Conservation (phyloP, 2,797 vertebrate species). For the Vireo griseus region DNA sequence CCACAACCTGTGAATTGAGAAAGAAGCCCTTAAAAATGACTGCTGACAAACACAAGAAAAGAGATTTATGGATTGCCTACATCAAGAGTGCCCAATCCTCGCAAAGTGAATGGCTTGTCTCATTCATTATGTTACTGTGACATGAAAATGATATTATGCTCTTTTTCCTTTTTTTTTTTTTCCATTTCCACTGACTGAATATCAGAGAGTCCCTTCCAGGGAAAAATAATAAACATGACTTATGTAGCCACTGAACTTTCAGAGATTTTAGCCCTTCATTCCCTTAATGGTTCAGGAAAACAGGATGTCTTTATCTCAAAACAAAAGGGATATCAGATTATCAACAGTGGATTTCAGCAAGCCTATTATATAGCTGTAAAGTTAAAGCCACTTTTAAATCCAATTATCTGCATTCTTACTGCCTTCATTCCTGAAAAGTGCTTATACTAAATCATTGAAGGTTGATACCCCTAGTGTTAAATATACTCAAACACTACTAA, state of each 20-base stretch:
- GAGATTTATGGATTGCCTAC: constrained; percentile 35
- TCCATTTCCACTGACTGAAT: background rate
- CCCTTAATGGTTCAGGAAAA: constrained; percentile 19
- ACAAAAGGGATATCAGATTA: constrained; percentile 33
- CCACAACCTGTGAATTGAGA: constrained; percentile 45
- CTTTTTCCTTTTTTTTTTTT: background rate
- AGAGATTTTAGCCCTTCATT: background rate
- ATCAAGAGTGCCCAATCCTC: background rate
- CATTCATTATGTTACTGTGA: constrained; percentile 30
- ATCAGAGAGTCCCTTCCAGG: background rate
- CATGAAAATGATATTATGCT: background rate
- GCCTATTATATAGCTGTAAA: constrained; percentile 6
- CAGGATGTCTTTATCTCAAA: constrained; percentile 15
- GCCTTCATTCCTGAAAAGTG: constrained; percentile 48
- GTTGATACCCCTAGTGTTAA: constrained; percentile 21
- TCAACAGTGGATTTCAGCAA: background rate
- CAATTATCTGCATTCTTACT: constrained; percentile 57
- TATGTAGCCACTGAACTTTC: constrained; percentile 15
- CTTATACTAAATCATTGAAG: constrained; percentile 46
- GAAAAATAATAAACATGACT: constrained; percentile 31
- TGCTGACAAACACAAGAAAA: constrained; percentile 48
- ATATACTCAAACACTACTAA: background rate
- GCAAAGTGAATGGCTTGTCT: background rate
- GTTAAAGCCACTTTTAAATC: constrained; percentile 39
- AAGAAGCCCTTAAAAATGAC: constrained; percentile 50